Evolutionary conservation across 2,888 invertebrate species (phyloP).

Genomic region (Harpalus rubripes): DNA sequence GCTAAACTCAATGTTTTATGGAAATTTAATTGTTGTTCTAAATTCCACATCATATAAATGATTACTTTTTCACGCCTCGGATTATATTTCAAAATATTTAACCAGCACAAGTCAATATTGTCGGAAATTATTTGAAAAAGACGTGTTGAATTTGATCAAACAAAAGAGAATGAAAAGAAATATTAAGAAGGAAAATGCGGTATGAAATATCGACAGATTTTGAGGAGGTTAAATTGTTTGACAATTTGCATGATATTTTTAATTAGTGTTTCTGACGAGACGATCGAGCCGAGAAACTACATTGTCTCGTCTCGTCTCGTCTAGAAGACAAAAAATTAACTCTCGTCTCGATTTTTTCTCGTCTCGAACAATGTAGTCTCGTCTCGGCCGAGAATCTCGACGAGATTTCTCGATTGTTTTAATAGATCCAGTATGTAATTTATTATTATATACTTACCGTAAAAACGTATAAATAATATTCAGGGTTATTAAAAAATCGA

Average conservation of each 20-base stretch:
- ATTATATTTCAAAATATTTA: slow-evolving; percentile 24
- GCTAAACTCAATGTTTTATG: slow-evolving; percentile 50
- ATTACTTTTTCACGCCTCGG: slow-evolving; percentile 10
- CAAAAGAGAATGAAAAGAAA: slow-evolving; percentile 6
- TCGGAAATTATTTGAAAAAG: slow-evolving; percentile 31
- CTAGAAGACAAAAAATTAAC: no score
- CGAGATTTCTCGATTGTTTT: no score
- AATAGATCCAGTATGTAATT: no score
- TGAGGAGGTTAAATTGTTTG: not conserved
- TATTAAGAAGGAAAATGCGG: slow-evolving; percentile 14
- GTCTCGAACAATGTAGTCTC: no score
- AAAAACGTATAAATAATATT: no score
- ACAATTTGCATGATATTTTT: not conserved
- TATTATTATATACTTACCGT: no score
- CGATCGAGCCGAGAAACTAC: no score
- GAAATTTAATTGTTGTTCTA: slow-evolving; percentile 51
- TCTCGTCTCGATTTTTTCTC: no score
- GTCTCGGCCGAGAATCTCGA: no score
- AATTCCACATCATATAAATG: slow-evolving; percentile 23
- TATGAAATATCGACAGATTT: slow-evolving; percentile 13
- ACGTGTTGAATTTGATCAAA: slow-evolving; percentile 33
- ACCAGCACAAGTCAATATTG: slow-evolving; percentile 16
- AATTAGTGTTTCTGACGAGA: no score
- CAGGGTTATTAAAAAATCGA: no score
- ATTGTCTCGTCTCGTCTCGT: no score